These are phyloP conservation scores for Mimachlamys varia DNA, from an alignment of 2,888 invertebrate genomes.

Conservation along the genomic window DNA sequence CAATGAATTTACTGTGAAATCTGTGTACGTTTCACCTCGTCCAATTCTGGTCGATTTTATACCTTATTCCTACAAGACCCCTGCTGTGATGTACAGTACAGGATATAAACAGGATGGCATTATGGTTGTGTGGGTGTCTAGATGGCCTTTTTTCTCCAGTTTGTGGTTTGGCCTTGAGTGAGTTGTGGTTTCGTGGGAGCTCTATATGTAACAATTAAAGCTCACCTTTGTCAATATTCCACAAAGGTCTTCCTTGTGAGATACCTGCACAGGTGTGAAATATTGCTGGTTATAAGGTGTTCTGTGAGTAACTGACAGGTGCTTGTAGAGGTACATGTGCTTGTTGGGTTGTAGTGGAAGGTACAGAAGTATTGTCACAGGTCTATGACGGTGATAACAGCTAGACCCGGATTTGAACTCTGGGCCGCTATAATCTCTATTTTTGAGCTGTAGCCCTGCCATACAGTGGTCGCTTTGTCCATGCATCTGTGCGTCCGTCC, in stretches of 20 bases:
- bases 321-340: background rate
- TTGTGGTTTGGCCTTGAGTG: background rate
- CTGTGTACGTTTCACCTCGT: background rate
- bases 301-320: background rate
- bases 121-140: background rate
- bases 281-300: background rate
- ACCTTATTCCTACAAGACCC: background rate
- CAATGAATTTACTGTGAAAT: too few species aligned
- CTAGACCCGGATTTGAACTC: too few species aligned
- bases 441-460: too few species aligned
- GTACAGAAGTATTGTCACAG: background rate
- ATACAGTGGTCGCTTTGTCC: too few species aligned
- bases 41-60: background rate
- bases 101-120: background rate
- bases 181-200: background rate
- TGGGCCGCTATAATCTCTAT: too few species aligned
- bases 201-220: background rate
- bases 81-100: background rate
- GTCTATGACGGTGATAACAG: background rate
- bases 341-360: background rate
- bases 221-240: slow-evolving; percentile 32
- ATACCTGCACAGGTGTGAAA: slow-evolving; percentile 12
- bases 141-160: too few species aligned
- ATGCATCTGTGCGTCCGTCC: too few species aligned
- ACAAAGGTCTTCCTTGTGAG: background rate